phyloP scores from a whole-genome alignment of 2,113 vertebrate species.

The Chionodraco myersi region DNA sequence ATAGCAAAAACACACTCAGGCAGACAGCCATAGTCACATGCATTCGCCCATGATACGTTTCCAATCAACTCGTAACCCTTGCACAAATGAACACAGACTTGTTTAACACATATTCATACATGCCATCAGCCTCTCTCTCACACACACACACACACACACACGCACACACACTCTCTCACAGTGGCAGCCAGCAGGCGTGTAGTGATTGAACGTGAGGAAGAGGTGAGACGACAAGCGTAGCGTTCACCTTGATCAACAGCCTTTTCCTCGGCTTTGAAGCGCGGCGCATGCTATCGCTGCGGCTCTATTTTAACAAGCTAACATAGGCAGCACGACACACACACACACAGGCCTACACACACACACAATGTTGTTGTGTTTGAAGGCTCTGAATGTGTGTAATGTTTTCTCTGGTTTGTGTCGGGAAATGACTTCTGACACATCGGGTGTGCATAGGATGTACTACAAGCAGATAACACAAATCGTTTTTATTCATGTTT shows the following conservation, averaged over 20 bases:
- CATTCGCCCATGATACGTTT: neutral
- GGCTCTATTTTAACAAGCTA: slow-evolving; percentile 78
- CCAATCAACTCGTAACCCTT: slow-evolving; percentile 26
- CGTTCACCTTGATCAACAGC: slow-evolving; percentile 77
- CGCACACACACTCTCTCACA: slow-evolving; percentile 16
- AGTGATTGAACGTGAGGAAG: slow-evolving; percentile 59
- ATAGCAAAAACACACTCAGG: neutral
- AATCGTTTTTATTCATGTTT: neutral
- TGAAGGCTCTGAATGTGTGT: neutral
- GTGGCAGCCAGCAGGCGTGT: slow-evolving; percentile 41
- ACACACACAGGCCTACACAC: slow-evolving; percentile 13
- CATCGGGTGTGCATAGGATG: neutral
- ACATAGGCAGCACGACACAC: slow-evolving; percentile 51
- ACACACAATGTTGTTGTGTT: neutral
- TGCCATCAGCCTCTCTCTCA: neutral
- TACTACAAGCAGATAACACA: neutral
- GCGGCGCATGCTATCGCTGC: slow-evolving; percentile 40
- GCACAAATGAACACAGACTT: neutral
- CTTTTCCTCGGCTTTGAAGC: slow-evolving; percentile 67
- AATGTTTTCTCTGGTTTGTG: neutral
- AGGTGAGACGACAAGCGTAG: slow-evolving; percentile 68
- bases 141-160: slow-evolving; percentile 18
- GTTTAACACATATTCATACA: slow-evolving; percentile 7
- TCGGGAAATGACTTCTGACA: neutral
- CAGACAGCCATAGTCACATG: neutral